Conservation (phyloP, 2,113 vertebrate genomes). For the Jaculus jaculus region DNA sequence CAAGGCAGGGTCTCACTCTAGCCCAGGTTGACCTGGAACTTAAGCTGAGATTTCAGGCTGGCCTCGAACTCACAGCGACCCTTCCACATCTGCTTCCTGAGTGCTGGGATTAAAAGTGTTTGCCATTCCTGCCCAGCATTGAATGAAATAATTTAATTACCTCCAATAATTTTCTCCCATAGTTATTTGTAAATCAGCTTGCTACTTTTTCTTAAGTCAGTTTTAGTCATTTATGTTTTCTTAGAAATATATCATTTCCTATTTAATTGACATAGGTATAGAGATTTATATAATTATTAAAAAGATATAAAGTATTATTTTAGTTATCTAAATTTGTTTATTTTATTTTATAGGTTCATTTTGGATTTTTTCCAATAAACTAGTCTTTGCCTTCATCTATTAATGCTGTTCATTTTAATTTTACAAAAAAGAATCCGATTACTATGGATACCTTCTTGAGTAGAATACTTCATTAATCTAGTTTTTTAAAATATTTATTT, state of each 20-base stretch:
- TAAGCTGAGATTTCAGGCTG: too few relatives aligned
- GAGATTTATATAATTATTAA: slow-evolving; percentile 3
- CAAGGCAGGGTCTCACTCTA: too few relatives aligned
- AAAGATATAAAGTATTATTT: background rate
- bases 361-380: background rate
- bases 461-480: background rate
- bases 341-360: slow-evolving; percentile 35
- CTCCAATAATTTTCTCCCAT: background rate
- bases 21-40: too few relatives aligned
- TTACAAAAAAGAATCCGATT: slow-evolving; percentile 9
- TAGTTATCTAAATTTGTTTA: background rate
- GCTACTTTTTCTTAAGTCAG: background rate
- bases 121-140: background rate
- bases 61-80: too few relatives aligned
- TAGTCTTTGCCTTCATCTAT: background rate
- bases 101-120: too few relatives aligned
- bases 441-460: background rate
- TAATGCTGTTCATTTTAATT: slow-evolving; percentile 3
- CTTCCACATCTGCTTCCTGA: too few relatives aligned
- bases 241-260: background rate
- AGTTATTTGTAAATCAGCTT: background rate
- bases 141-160: background rate
- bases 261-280: slow-evolving; percentile 16
- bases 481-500: too few relatives aligned
- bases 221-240: slow-evolving; percentile 42